Conservation (phyloP, 1,140 invertebrate species). For the Whitmania pigra region DNA sequence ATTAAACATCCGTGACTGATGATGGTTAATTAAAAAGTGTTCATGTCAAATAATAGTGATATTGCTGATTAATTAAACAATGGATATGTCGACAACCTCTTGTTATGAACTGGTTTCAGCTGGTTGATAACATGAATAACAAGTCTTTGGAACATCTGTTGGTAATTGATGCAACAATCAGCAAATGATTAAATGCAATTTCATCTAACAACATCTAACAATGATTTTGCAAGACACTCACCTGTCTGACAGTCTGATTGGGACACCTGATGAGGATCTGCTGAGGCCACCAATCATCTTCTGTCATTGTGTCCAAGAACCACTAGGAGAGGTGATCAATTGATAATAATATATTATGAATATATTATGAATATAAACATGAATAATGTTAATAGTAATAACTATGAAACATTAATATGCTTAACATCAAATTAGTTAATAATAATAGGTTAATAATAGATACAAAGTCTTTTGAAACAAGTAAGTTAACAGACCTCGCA, state of each 20-base stretch:
- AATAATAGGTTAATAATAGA: too few species aligned
- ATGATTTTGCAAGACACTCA: conserved; percentile 45
- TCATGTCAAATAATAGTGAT: too few species aligned
- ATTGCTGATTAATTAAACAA: too few species aligned
- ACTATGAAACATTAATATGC: too few species aligned
- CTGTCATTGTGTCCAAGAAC: conserved; percentile 81
- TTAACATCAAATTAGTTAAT: too few species aligned
- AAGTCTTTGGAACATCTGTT: conserved; percentile 56
- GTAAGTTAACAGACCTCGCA: background rate
- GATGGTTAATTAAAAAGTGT: too few species aligned
- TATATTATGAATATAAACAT: too few species aligned
- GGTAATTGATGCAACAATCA: background rate
- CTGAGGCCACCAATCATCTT: conserved; percentile 84
- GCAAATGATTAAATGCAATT: background rate
- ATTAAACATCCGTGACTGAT: too few species aligned
- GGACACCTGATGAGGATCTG: conserved; percentile 88
- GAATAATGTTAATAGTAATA: too few species aligned
- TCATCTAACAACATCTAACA: background rate
- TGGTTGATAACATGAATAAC: conserved; percentile 85
- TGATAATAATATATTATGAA: too few species aligned
- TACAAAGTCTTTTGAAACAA: background rate
- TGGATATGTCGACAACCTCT: too few species aligned
- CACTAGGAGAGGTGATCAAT: conserved; percentile 43
- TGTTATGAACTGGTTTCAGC: conserved; percentile 49
- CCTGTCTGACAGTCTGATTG: conserved; percentile 85